Base-by-base conservation (phyloP, 2,113 vertebrate genomes). In the Atractosteus spatula region DNA sequence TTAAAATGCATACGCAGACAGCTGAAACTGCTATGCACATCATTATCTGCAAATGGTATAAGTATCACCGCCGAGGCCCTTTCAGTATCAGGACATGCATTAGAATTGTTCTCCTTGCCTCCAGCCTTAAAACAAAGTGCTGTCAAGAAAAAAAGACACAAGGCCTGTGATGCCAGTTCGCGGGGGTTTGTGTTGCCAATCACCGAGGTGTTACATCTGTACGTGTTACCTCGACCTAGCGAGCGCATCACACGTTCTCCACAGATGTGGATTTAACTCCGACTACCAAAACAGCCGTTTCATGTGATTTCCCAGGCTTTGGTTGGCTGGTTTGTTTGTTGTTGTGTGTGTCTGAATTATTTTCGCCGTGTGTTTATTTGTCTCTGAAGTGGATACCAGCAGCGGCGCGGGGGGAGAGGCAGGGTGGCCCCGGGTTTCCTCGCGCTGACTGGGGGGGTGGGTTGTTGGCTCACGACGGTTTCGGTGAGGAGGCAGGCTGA, bases 21-120 rank as follows among this genome's bases (percentile, higher is more conserved):
- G 92, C 92, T 91, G 92, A 94, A 91, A 92, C 91, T 90, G 89
- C 90, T 89, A 89, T 85, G 93, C 89, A 91, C 90, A 94, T 94
- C 92, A 94, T 94, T 94, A 93, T 93, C 92, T 91, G 91, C 91
- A 94, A 93, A 94, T 93, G 90, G 90, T 90, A 89, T 90, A 92
- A 92, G 89, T 91, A 90, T 89, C 90, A 87, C 87, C 90, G 92
- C 88, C 89, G 89, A 54, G 92, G 88, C 84, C 88, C 87, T 91
- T 87, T 89, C 85, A 86, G 87, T 87, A 89, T 93, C 91, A 89
- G 91, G 89, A 92, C 91, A 87, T 86, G 89, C 88, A 89, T 89
- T 87, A 89, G 91, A 91, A 88, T 91, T 74, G 47, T 87, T 66
- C 67, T 47, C 61, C 55, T 67, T 63, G 68, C 74, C 66, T 72